Conservation (phyloP, 2,113 vertebrate species). For the Turnix velox region DNA sequence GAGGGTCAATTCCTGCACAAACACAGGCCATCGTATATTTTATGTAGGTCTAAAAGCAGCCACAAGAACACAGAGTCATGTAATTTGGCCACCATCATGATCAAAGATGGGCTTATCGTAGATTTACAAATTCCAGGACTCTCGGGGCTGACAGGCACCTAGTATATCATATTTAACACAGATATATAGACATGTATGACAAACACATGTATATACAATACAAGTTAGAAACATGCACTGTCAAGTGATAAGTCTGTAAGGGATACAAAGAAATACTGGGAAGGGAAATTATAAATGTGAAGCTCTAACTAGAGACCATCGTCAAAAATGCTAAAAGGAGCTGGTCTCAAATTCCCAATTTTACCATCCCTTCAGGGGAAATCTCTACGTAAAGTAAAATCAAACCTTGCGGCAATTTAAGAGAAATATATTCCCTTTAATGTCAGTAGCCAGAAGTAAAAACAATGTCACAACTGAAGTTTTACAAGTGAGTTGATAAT, state of each 20-base stretch:
- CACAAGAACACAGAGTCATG: background rate
- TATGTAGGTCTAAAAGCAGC: background rate
- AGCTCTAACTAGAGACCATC: background rate
- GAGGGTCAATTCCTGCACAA: background rate
- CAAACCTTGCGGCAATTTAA: background rate
- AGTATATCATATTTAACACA: background rate
- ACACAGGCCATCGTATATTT: background rate
- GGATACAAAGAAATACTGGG: background rate
- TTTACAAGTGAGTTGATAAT: background rate
- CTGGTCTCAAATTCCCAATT: background rate
- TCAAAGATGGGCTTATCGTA: background rate
- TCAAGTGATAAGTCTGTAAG: background rate
- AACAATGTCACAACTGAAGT: background rate
- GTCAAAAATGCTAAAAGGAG: background rate
- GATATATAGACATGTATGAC: background rate
- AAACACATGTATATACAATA: background rate
- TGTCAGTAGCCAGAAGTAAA: background rate
- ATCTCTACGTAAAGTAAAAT: background rate
- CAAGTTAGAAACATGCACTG: background rate
- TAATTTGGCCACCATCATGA: background rate
- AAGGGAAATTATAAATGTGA: background rate
- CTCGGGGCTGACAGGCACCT: background rate
- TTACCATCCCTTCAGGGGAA: background rate
- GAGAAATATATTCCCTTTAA: background rate
- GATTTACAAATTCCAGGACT: background rate